Base-by-base conservation (phyloP, 2,888 invertebrate species). In the Tachina fera region DNA sequence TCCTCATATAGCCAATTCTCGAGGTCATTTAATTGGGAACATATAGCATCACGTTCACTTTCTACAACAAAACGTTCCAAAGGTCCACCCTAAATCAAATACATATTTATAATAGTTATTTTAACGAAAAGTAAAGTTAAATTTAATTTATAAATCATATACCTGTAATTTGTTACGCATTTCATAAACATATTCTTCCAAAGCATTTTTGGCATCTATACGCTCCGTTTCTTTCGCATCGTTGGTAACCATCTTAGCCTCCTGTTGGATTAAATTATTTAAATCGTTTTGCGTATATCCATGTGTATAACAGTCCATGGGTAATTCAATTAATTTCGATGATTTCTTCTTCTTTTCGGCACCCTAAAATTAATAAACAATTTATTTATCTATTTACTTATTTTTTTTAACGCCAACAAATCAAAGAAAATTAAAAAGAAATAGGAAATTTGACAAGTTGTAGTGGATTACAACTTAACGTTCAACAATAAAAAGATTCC, bases 181-280 rank as follows among this genome's bases (percentile, higher is more conserved):
- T 89, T 99, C 99, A 92, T 99, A 99, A 45, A 99, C 98, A 91
- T 98, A 99, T 93, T 99, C 99, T 92, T 99, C 99, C 0, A 99
- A 95, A 4, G 98, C 97, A 93, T 99, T 99, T 90, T 98, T 97
- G 1, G 98, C 98, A 93, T 99, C 99, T 8, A 97, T 96, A 68
- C 98, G 95, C 91, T 98, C 98, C 90, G 98, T 98, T 93, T 99
- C 99, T 91, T 97, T 96, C 84, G 96, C 95, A 92, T 99, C 99
- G 89, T 96, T 96, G 76, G 95, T 94, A 89, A 96, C 95, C 96
- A 97, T 96, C 92, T 96, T 96, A 84, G 94, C 96, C 94, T 98
- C 98, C 91, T 96, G 95, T 91, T 98, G 98, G 87, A 95, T 93
- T 78, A 95, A 96, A 63, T 93, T 93, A 90, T 97, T 96, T 61